A percentile compares a stretch with the other conserved stretches of the same genome.
These are phyloP conservation scores for Neostethus bicornis DNA, from an alignment of 2,797 vertebrate genomes.

Conservation along the genomic window DNA sequence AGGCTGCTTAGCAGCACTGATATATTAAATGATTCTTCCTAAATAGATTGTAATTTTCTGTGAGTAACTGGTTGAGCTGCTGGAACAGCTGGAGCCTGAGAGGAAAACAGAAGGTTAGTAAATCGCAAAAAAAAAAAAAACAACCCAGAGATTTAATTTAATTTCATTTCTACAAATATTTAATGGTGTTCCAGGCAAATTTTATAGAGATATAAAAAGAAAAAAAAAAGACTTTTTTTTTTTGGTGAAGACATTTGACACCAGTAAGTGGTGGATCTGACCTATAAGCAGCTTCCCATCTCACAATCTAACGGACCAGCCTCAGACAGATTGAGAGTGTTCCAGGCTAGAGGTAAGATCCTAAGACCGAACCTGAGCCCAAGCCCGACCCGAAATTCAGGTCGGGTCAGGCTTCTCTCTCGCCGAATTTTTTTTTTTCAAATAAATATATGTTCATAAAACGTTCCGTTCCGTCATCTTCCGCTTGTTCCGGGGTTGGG, in stretches of 20 bases:
- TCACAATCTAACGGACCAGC: conserved; percentile 19
- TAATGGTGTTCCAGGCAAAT: background rate
- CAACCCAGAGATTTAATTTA: background rate
- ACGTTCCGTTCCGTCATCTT: no score
- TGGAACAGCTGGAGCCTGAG: conserved; percentile 41
- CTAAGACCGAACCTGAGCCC: no score
- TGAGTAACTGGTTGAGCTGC: conserved; percentile 48
- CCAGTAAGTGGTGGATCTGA: conserved; percentile 8
- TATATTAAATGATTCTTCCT: conserved; percentile 66
- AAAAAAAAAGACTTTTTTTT: background rate
- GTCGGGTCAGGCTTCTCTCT: no score
- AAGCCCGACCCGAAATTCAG: no score
- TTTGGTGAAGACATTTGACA: background rate
- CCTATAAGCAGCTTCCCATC: conserved; percentile 26
- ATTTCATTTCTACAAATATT: background rate
- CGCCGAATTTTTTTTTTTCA: no score
- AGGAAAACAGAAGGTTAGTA: conserved; percentile 10
- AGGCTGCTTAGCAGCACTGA: conserved; percentile 60
- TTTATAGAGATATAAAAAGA: background rate
- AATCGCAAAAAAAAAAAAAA: conserved; percentile 15
- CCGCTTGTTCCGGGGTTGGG: no score
- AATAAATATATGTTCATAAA: no score
- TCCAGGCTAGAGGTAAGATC: no score
- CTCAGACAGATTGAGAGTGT: conserved; percentile 30
- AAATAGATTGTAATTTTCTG: conserved; percentile 75